phyloP scores from a whole-genome alignment of 2,113 vertebrate genomes.

The Microcebus murinus region DNA sequence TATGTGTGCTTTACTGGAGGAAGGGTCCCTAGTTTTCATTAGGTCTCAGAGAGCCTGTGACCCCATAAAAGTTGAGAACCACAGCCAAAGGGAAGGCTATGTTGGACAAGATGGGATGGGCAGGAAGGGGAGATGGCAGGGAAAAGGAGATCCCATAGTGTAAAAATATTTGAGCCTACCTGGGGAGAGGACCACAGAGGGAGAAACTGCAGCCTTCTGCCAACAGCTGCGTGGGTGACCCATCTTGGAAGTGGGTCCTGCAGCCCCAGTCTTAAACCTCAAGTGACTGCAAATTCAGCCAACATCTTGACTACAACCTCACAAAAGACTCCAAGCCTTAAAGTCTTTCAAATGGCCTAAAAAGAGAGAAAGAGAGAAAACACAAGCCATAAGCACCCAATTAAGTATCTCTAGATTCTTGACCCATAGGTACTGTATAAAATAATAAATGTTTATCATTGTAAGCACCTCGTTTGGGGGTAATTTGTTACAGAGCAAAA shows the following conservation, averaged over 20 bases:
- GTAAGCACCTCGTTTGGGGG: neutral
- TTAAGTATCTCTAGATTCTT: neutral
- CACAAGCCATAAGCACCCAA: neutral
- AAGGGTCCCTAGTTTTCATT: neutral
- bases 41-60: neutral
- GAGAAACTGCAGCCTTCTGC: neutral
- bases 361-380: neutral
- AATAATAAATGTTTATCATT: neutral
- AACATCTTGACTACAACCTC: neutral
- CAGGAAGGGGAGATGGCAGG: neutral
- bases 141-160: accelerated
- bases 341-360: no score
- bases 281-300: no score
- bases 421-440: neutral
- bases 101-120: no score
- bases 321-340: neutral
- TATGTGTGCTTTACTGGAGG: neutral
- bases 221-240: accelerated
- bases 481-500: neutral
- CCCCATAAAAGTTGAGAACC: neutral
- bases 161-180: neutral
- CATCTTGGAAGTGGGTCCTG: neutral
- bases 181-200: accelerated
- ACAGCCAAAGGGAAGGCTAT: no score
- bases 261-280: neutral